phyloP scores from a whole-genome alignment of 2,888 invertebrate species.

The Poecilus cupreus region DNA sequence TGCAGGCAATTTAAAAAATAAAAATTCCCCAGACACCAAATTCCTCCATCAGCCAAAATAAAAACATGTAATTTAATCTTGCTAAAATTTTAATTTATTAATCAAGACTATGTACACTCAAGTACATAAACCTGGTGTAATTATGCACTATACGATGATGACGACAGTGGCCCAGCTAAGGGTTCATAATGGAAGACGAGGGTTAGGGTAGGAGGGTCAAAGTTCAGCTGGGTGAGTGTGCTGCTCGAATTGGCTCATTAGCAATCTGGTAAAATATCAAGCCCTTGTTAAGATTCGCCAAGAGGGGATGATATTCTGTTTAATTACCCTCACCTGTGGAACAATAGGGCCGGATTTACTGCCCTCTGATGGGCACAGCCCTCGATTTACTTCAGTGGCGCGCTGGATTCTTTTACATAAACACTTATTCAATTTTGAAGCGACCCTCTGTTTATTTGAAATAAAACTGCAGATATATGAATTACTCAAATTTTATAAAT shows the following conservation, averaged over 20 bases:
- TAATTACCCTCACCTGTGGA: constrained; percentile 41
- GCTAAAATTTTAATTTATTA: constrained; percentile 43
- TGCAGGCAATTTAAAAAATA: not conserved
- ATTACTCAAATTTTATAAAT: too few relatives aligned
- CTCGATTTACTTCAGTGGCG: too few relatives aligned
- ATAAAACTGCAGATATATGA: too few relatives aligned
- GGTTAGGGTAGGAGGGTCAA: not conserved
- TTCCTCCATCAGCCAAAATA: not conserved
- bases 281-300: constrained; percentile 19
- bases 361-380: not conserved
- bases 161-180: not conserved
- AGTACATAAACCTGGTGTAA: constrained; percentile 25
- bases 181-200: not conserved
- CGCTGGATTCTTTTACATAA: too few relatives aligned
- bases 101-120: constrained; percentile 13
- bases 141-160: constrained; percentile 36
- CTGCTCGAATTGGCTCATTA: constrained; percentile 41
- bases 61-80: not conserved
- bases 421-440: too few relatives aligned
- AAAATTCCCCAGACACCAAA: not conserved
- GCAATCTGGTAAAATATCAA: constrained; percentile 46
- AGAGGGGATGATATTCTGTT: not conserved
- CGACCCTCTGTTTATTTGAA: too few relatives aligned
- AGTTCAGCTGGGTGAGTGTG: not conserved
- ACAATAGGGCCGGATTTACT: not conserved